Percentiles rank a stretch among this genome's conserved stretches.
Evolutionary conservation across 2,797 vertebrate species (phyloP).

Genomic region (Enteromius argenteus): DNA sequence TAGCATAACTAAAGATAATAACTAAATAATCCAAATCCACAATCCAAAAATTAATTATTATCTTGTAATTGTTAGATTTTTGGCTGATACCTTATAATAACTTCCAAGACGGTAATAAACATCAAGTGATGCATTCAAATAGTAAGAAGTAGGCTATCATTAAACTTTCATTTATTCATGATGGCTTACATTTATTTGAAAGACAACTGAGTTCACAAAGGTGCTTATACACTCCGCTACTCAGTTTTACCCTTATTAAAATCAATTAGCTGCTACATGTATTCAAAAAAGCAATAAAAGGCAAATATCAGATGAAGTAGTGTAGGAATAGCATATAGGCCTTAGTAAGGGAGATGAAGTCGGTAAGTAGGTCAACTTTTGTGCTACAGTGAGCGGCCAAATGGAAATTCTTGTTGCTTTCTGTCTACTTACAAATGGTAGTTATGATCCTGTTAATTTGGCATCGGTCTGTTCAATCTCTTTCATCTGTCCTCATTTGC

Average conservation of each 20-base stretch:
- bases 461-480: neutral
- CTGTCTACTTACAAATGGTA: conserved; percentile 9
- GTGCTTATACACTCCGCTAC: neutral
- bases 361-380: conserved; percentile 81
- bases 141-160: neutral
- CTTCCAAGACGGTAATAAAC: neutral
- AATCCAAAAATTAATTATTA: neutral
- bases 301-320: conserved; percentile 6
- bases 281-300: neutral
- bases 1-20: neutral
- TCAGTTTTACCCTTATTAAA: neutral
- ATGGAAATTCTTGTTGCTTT: conserved; percentile 21
- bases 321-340: conserved; percentile 29
- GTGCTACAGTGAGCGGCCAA: conserved; percentile 76
- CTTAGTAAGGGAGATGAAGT: conserved; percentile 67
- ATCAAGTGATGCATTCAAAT: neutral
- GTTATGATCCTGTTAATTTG: conserved; percentile 35
- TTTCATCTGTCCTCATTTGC: neutral
- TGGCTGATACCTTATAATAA: neutral
- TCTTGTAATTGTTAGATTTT: neutral
- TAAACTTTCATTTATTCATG: neutral
- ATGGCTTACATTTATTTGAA: neutral
- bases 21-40: neutral
- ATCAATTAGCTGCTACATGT: no score
- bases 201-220: neutral